phyloP scores from a whole-genome alignment of 2,888 invertebrate genomes.

The Thecocarcelia acutangulata region DNA sequence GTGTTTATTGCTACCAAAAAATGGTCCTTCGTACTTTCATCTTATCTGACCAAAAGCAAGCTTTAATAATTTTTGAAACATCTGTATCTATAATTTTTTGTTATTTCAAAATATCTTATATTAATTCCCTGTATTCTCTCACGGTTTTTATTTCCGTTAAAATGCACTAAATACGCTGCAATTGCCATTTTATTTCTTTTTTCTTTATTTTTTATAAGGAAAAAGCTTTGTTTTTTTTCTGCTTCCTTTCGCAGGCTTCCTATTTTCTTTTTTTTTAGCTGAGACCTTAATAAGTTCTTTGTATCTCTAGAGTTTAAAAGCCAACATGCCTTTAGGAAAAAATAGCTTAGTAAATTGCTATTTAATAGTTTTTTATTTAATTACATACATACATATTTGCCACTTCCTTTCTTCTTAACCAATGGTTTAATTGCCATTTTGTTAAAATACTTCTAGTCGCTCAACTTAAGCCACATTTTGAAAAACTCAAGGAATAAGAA shows the following conservation, averaged over 20 bases:
- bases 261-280: not conserved
- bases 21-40: too few relatives aligned
- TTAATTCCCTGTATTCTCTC: not conserved
- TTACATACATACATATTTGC: conserved; percentile 42
- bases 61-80: too few relatives aligned
- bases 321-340: conserved; percentile 24
- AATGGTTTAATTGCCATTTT: conserved; percentile 43
- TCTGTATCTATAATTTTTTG: too few relatives aligned
- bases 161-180: not conserved
- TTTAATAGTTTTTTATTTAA: conserved; percentile 49
- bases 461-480: conserved; percentile 24
- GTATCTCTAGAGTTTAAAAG: conserved; percentile 33
- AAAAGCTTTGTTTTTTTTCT: not conserved
- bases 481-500: not conserved
- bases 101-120: not conserved
- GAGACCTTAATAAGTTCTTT: conserved; percentile 10
- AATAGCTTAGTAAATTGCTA: conserved; percentile 27
- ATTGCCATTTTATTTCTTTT: not conserved
- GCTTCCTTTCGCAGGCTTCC: conserved; percentile 1
- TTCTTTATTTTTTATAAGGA: too few relatives aligned
- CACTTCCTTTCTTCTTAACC: conserved; percentile 22
- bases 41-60: too few relatives aligned
- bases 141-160: conserved; percentile 1
- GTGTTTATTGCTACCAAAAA: too few relatives aligned
- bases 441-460: conserved; percentile 5